A percentile compares a stretch with the other conserved stretches of the same genome.
Conservation (phyloP, 2,113 vertebrate species). For the Vimba vimba region DNA sequence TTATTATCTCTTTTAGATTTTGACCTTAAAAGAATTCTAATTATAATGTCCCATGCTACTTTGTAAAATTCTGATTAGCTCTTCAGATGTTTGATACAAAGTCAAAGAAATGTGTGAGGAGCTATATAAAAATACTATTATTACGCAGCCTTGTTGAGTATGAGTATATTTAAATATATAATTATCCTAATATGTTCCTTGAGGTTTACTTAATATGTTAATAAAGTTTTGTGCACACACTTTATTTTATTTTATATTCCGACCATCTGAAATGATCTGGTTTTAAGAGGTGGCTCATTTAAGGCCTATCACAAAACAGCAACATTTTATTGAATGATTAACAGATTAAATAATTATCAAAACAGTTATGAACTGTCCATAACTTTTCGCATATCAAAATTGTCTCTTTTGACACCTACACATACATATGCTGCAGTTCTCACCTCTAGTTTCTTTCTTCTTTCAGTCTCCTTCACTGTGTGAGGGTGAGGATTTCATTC, state of each 20-base stretch:
- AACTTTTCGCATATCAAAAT: neutral
- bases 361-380: neutral
- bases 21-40: neutral
- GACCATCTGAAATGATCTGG: no score
- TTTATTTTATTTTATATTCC: no score
- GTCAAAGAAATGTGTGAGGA: neutral
- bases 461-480: neutral
- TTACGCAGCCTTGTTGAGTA: neutral
- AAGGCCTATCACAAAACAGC: no score
- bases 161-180: no score
- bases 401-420: neutral
- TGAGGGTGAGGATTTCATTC: neutral
- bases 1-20: neutral
- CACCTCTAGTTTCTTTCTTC: neutral
- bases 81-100: neutral
- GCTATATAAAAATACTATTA: neutral
- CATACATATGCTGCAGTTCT: neutral
- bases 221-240: no score
- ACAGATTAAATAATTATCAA: neutral
- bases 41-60: neutral
- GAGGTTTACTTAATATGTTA: no score
- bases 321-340: neutral
- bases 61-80: conserved; percentile 4
- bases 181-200: no score
- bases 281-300: no score